Evolutionary conservation across 2,797 vertebrate genomes (phyloP), one percentile per base, ranked within the genome.

Genomic region (Premnoplex brunnescens): DNA sequence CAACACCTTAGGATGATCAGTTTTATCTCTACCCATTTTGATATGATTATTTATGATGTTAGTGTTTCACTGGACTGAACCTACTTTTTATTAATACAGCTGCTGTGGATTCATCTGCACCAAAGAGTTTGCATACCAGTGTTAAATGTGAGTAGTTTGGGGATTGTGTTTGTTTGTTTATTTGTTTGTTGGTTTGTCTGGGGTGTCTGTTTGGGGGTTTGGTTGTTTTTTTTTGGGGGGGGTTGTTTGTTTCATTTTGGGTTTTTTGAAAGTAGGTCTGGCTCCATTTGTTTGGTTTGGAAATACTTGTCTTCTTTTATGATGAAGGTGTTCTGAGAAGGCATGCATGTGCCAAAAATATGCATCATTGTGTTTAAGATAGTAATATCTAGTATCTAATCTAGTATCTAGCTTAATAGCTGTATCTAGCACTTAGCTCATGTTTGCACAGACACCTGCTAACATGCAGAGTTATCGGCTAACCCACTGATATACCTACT

Each of bases 51-150:
- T 58, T 79, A 15, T 43, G 58, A 49, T 51, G 67, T 34, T 79
- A 86, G 68, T 68, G 46, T 89, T 84, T 51, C 39, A 77, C 39
- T 88, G 51, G 56, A 63, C 72, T 79, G 62, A 59, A 68, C 58
- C 23, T n/a, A 94, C 80, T 94, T 73, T 95, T 91, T 97, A 81
- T 97, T 96, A 96, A 97, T 93, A 94, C 96, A 97, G 97, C 96
- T 91, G 96, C 95, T 97, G 96, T 97, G 96, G 98, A 97, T 93
- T 97, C 96, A 90, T 97, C 97, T 91, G 93, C 91, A 82, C 96
- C 96, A 19, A 96, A 92, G 92, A 97, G 85, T 90, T 94, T 96
- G 89, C 96, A 88, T 73, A 91, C 82, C 72, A 95, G 86, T 63
- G 68, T 97, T 94, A 97, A 96, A 96, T 96, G 96, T 97, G 89